Base-by-base conservation (phyloP, 2,113 vertebrate genomes). In the Barnardius zonarius region DNA sequence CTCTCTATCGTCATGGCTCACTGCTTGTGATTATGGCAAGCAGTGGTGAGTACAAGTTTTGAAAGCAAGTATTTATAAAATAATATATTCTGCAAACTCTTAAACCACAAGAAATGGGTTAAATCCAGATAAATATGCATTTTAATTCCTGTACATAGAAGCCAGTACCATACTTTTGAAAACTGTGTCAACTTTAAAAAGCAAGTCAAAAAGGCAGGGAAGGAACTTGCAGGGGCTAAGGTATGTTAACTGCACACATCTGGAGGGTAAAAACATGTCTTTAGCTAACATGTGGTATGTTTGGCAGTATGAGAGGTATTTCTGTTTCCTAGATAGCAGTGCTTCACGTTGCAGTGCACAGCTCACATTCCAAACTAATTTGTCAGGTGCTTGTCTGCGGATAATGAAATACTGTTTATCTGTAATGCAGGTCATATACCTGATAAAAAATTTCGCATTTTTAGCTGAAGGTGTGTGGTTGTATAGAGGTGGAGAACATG, bases 1-100 rank as follows among this genome's bases (percentile, higher is more conserved):
- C 8, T 22, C 2, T 69, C 14, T 31, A 2, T 66, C 17, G 0
- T 27, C 33, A 35, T 18, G 20, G 33, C 23, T 69, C 12, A 2
- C 9, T 15, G 31, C 35, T 93, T 9, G 22, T 11, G 41, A 27
- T 61, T 51, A 7, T 37, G 68, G 48, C 11, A 10, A 44, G 24
- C 30, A 7, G 37, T 5, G 4, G 17, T 14, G 33, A 15, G 39
- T 46, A 27, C 79, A 54, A 10, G 30, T 61, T 84, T 54, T 68
- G 33, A 87, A 66, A 76, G 39, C 19, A 10, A 5, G 1, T 74
- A 1, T 70, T 63, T 74, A 51, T n/a, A 10, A 87, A 72, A 72
- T 52, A 9, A 0, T 19, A 0, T 28, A 9, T 52, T 43, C 3
- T 43, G 10, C 25, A 73, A 5, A 52, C 20, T 70, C 37, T 70